Conservation (phyloP, 1,140 invertebrate genomes). For the Bathynomus jamesi region DNA sequence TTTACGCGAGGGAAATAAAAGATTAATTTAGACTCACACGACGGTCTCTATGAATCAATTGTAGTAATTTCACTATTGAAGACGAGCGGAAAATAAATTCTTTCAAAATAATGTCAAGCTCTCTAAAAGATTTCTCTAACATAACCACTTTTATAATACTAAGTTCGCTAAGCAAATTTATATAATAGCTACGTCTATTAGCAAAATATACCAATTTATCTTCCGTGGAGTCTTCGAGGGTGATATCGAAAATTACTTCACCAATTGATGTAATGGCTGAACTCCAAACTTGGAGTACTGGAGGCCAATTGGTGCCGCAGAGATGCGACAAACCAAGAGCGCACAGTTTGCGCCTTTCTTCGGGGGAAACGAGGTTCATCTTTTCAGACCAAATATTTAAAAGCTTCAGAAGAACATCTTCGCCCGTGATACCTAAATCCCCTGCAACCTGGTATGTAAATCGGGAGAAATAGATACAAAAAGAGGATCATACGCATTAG, state of each 20-base stretch:
- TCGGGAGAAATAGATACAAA: too few relatives aligned
- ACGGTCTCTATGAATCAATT: too few relatives aligned
- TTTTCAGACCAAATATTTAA: conserved; percentile 69
- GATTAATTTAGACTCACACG: conserved; percentile 65
- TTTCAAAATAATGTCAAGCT: too few relatives aligned
- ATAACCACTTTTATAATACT: too few relatives aligned
- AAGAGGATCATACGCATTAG: too few relatives aligned
- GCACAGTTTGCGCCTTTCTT: conserved; percentile 70
- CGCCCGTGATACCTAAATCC: conserved; percentile 31
- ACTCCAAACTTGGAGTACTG: conserved; percentile 58
- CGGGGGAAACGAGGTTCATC: conserved; percentile 65
- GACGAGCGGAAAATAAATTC: too few relatives aligned
- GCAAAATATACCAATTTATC: conserved; percentile 43
- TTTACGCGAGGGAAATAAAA: not conserved
- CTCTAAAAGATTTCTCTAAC: too few relatives aligned
- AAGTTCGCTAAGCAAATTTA: too few relatives aligned
- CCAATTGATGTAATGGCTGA: conserved; percentile 64
- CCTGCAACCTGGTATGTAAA: conserved; percentile 16
- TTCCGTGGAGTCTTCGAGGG: conserved; percentile 60
- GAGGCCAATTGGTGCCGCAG: conserved; percentile 44
- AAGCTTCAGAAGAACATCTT: conserved; percentile 57
- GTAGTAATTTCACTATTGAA: too few relatives aligned
- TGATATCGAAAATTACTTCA: conserved; percentile 79
- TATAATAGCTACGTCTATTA: too few relatives aligned
- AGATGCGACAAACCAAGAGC: conserved; percentile 73